A percentile compares a stretch with the other conserved stretches of the same genome.
Conservation (phyloP, 2,797 vertebrate species). For the Choloepus didactylus region DNA sequence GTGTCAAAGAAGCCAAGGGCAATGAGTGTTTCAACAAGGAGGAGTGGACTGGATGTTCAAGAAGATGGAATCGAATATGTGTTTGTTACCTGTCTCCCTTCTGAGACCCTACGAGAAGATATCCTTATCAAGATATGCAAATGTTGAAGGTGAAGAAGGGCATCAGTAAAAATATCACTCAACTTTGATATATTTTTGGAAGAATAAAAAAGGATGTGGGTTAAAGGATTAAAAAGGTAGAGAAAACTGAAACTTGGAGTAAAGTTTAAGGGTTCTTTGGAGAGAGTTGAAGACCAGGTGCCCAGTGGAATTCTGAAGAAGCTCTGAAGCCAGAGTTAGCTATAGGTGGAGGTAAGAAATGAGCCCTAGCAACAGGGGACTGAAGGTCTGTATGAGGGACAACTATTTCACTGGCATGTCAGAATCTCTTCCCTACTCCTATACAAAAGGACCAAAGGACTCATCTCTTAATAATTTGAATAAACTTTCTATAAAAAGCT, state of each 20-base stretch:
- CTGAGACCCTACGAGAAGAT: not conserved
- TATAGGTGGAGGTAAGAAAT: not conserved
- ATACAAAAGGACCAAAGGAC: not conserved
- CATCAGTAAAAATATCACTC: not conserved
- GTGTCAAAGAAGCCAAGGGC: not conserved
- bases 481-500: not conserved
- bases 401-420: not conserved
- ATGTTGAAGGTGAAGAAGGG: not conserved
- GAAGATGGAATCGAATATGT: fast-evolving
- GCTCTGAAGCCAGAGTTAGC: not conserved
- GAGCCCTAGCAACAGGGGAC: not conserved
- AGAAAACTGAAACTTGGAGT: not conserved
- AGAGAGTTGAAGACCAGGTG: not conserved
- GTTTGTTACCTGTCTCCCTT: not conserved
- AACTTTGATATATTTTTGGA: not conserved
- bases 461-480: not conserved
- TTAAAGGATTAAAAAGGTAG: not conserved
- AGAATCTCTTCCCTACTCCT: not conserved
- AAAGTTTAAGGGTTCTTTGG: not conserved
- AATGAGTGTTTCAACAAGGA: not conserved
- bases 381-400: not conserved
- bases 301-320: not conserved
- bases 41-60: not conserved
- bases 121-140: not conserved
- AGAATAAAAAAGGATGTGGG: not conserved